Percentiles rank a stretch among this genome's conserved stretches.
Conservation (phyloP, 2,113 vertebrate genomes). For the Amazona vittata region DNA sequence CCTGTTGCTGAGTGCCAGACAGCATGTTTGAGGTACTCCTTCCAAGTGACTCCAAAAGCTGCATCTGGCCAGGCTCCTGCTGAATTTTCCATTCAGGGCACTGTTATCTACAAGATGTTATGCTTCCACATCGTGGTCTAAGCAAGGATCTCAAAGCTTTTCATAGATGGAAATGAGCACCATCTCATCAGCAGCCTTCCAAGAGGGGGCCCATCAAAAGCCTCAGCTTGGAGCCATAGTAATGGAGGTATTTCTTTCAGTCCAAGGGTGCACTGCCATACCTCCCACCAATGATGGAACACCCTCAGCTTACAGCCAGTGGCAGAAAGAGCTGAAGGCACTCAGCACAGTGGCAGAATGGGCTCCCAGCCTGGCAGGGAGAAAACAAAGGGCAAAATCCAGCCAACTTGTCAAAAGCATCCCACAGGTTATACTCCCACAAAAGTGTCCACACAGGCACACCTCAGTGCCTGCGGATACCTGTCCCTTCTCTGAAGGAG, state of each 20-base stretch:
- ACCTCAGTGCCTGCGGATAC: fast-evolving
- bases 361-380: neutral
- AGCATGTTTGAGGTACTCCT: neutral
- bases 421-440: neutral
- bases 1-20: neutral
- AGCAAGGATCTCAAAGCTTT: neutral
- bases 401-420: neutral
- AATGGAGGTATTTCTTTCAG: neutral
- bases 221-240: neutral
- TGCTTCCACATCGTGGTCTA: neutral
- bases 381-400: neutral
- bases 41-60: neutral
- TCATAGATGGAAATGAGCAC: neutral
- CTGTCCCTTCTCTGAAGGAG: neutral
- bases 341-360: neutral
- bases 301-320: neutral
- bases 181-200: neutral
- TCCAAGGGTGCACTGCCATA: neutral
- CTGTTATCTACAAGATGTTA: neutral
- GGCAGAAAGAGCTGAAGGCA: neutral
- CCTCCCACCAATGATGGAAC: neutral
- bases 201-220: neutral
- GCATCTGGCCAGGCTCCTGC: neutral
- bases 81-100: neutral
- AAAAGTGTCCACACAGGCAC: neutral